Evolutionary conservation across 92 coral and sea anemone species (phyloP), one percentile per base, ranked within the genome.

Genomic region (Phymanthus crucifer): DNA sequence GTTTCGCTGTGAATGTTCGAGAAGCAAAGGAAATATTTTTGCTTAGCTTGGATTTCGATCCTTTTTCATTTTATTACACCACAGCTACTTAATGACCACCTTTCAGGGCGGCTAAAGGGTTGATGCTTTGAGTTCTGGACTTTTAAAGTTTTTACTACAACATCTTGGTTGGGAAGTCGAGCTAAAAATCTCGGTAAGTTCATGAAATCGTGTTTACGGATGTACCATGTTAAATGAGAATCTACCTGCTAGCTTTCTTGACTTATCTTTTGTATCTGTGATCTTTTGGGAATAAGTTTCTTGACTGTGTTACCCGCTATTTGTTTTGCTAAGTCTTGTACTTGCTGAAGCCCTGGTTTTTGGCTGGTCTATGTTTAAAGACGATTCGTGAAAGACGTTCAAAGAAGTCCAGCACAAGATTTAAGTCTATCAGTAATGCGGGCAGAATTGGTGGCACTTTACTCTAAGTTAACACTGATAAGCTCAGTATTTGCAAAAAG

Each of bases 1-100:
- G 87, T 82, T 47, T 83, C 71, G 88, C 78, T 47, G 68, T 83
- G 90, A 91, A 85, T 73, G 73, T 92, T 83, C 86, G 77, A 69
- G 88, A 80, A 80, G 38, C 84, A 67, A 65, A 61, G 69, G 36
- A 58, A 67, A 78, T 79, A 32, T 57, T 76, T n/a, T 54, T 76
- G 70, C 80, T 76, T 33, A 76, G 36, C 40, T 76, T 76, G 66
- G 40, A 32, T 71, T 70, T 78, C 75, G 75, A 14, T 78, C 31
- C 14, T 4, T 78, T 34, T 32, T 26, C 24, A 3, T 37, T 66
- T 29, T 35, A 8, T 38, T 57, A 23, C 32, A 29, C 12, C 38
- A 11, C 5, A 74, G 3, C 73, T 19, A 86, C 52, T 71, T 50
- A 31, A 68, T 32, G 61, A 64, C 45, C 32, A 31, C 58, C 76